Conservation (phyloP, 1,140 invertebrate genomes). For the Chionoecetes opilio region DNA sequence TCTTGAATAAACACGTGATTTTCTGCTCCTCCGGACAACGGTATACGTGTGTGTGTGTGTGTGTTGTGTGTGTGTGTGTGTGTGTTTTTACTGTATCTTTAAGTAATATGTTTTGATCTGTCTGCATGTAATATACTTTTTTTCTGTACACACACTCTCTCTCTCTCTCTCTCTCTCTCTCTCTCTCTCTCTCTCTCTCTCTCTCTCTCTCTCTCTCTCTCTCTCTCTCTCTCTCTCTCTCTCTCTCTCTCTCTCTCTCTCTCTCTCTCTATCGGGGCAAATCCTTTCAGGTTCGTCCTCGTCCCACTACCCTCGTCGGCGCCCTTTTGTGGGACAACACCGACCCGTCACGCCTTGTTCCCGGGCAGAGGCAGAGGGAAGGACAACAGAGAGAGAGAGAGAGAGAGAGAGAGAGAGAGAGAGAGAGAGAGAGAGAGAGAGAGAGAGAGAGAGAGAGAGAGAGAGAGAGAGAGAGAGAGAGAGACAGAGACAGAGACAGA, state of each 20-base stretch:
- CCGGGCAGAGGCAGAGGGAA: too few species aligned
- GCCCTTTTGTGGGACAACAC: too few species aligned
- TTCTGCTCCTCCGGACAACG: background rate
- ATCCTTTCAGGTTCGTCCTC: background rate
- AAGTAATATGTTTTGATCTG: background rate
- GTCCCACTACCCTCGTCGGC: background rate
- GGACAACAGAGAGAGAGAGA: too few species aligned
- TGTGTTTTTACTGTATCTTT: background rate
- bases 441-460: slow-evolving; percentile 52
- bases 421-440: background rate
- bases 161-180: background rate
- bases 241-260: background rate
- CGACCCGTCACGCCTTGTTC: too few species aligned
- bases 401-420: slow-evolving; percentile 18
- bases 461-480: slow-evolving; percentile 40
- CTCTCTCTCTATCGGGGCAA: background rate
- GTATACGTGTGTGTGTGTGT: background rate
- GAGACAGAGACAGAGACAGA: background rate
- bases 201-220: slow-evolving; percentile 22
- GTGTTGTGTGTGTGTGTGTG: background rate
- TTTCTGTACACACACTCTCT: background rate
- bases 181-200: background rate
- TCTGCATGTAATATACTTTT: background rate
- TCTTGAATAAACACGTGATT: slow-evolving; percentile 30
- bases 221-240: slow-evolving; percentile 24